Base-by-base conservation (phyloP, 1,140 invertebrate genomes). In the Dendrolimus punctatus region DNA sequence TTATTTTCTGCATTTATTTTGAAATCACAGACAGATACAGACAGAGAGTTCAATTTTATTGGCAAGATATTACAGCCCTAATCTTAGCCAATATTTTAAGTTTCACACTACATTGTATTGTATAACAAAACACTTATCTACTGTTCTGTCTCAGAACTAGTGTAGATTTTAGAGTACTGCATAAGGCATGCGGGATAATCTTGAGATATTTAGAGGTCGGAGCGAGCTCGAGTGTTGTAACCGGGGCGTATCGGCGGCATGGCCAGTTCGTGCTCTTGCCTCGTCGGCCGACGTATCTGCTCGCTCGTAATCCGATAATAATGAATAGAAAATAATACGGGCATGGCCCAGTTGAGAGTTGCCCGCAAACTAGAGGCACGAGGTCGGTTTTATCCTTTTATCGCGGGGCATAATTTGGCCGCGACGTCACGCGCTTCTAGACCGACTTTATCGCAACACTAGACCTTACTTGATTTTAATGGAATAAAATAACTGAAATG, bases 291-390 rank as follows among this genome's bases (percentile, higher is more conserved):
- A 46, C 63, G 70, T 77, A 79, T 80, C 73, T 70, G 65, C 66
- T 66, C 52, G 58, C 66, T 67, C 57, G 74, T 80, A 80, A 80
- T 79, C 76, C 79, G 76, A 85, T 82, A 80, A 76, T 78, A 82
- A 82, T 80, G 74, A 82, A 80, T 79, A 80, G 78, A 73, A 75
- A 84, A 82, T 78, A 80, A 70, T 73, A 74, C 61, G 63, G 61
- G 60, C 69, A 68, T 72, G 71, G 72, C 66, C 68, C 69, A 79
- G 59, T 76, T 77, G 73, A 69, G 60, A 77, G 68, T 70, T 75
- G 66, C 58, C 57, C 49, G 66, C 65, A 75, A 23, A 76, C 69
- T 73, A 66, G 66, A 65, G 66, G 70, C 73, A 73, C 69, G 75
- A 75, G 68, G 63, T 55, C 44, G 69, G 23, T 23, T 23, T 23